Evolutionary conservation across 2,113 vertebrate genomes (phyloP), one percentile per base, ranked within the genome.

Genomic region (Fregetta grallaria): DNA sequence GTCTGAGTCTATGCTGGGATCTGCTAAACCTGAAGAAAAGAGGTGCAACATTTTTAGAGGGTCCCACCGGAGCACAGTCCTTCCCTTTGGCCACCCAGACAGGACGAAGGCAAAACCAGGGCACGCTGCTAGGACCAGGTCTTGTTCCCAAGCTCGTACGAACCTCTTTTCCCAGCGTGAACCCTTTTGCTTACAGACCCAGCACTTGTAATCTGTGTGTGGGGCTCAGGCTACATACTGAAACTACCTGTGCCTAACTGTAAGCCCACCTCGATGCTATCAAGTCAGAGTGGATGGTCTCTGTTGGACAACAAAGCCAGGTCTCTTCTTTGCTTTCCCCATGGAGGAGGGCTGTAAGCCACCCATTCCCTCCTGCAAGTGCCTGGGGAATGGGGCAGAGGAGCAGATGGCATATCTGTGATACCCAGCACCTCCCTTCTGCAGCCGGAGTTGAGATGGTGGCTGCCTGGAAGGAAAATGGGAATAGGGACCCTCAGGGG

Each of bases 351-450:
- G 58, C 29, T 47, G 15, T 27, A 45, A 40, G 25, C 17, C 32
- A 17, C 21, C n/a, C 4, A 0, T 59, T 79, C 11, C 32, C 22
- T 42, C 36, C 49, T 36, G 9, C 32, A 10, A 0, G 0, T 59
- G 52, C 63, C 62, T 83, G 61, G 50, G 34, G 21, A 94, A 67
- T 0, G 0, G 30, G 36, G 11, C 65, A 77, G 30, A 66, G 50
- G 59, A 74, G 81, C 55, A 78, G 70, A 27, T 86, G 75, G 34
- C 4, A 2, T n/a, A 21, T 56, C 47, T 94, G 47, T 49, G 50
- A 52, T 16, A 34, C 12, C 18, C 34, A 76, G 53, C 10, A n/a
- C 13, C 1, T 26, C 44, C 29, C 27, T 72, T 10, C 32, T 50
- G 38, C 47, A 86, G 66, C 52, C 0, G 9, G 44, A 77, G 15